Base-by-base conservation (phyloP, 1,140 invertebrate genomes). In the Drosophila ercepeae region DNA sequence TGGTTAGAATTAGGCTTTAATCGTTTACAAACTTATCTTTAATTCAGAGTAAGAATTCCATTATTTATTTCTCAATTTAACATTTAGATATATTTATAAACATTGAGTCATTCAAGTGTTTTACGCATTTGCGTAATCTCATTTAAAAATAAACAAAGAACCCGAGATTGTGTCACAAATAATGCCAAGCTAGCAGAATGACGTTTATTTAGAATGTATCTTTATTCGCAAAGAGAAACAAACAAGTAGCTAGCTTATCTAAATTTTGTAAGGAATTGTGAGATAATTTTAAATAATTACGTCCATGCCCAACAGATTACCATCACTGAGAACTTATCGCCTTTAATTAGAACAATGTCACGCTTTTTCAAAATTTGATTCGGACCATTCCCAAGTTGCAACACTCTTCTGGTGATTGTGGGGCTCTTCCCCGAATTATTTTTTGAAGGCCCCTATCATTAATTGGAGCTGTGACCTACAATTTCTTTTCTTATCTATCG, bases 401-500 rank as follows among this genome's bases (percentile, higher is more conserved):
- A 67, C 63, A 67, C 48, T 53, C 3, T 19, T 4, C 21, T n/a
- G n/a, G 7, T 65, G 59, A 65, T 65, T 67, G 29, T 9, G 55
- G n/a, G 39, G 14, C 29, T 25, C 18, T 49, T 41, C 16, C 27
- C n/a, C 41, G 8, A 9, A 25, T 25, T 8, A 25, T 25, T 8
- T 52, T 16, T 39, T 9, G 1, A 23, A 18, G 8, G 19, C 23
- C 16, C 16, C 36, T 23, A 14, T 4, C 14, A 73, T 52, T 72
- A 86, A 86, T 79, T 86, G 75, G 50, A 42, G 13, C 41, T 44
- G 34, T 79, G 75, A 84, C 81, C 81, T 54, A 84, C 67, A 84
- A 86, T 79, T 84, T 21, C 25, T 19, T 36, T 18, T 44, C 44
- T 79, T 84, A 86, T 79, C 75, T 55, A 21, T 8, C 45, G 83